Percentiles rank a stretch among this genome's conserved stretches.
Conservation (phyloP, 2,797 vertebrate species). For the Dicrostonyx torquatus region DNA sequence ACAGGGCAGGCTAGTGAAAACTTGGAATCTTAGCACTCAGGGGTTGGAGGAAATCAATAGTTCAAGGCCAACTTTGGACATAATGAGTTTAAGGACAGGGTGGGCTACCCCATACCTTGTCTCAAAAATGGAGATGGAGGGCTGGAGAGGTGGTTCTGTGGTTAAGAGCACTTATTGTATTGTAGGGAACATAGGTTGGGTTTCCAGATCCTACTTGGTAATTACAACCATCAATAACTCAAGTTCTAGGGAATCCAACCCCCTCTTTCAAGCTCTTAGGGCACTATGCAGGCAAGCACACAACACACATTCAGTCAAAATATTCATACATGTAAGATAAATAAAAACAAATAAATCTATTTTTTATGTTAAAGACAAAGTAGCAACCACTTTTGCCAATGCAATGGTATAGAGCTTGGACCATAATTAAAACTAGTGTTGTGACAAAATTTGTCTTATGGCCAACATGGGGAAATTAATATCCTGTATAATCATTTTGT, state of each 20-base stretch:
- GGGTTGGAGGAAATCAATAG: not conserved
- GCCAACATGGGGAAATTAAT: constrained; percentile 67
- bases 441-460: constrained; percentile 61
- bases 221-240: not conserved
- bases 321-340: not conserved
- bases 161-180: not conserved
- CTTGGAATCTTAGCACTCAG: not conserved
- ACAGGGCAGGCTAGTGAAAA: not conserved
- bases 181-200: not conserved
- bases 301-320: not conserved
- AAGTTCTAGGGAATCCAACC: not conserved
- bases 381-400: not conserved
- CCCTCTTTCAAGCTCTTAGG: not conserved
- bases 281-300: not conserved
- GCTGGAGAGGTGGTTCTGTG: not conserved
- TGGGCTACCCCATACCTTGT: not conserved
- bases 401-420: not conserved
- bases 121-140: not conserved
- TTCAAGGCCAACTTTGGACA: not conserved
- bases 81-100: not conserved
- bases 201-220: not conserved
- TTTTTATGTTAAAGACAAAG: not conserved
- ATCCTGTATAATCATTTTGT: constrained; percentile 64
- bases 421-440: constrained; percentile 57
- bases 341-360: not conserved